phyloP scores from a whole-genome alignment of 1,140 invertebrate genomes.

The Sycobia sp. region DNA sequence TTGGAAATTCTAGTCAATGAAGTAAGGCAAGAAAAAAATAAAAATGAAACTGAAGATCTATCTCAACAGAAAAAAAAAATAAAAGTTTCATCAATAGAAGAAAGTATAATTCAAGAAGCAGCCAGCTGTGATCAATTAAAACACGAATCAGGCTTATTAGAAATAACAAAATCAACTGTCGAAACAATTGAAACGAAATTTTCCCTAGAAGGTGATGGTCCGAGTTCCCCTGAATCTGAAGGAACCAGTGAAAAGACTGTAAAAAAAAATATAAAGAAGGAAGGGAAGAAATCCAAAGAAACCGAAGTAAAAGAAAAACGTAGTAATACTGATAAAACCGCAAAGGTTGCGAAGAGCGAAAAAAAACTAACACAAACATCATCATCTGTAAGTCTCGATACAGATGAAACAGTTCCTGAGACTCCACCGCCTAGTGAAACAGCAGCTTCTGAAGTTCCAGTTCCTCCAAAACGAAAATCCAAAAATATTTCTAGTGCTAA shows the following conservation, averaged over 20 bases:
- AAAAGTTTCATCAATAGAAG: background rate
- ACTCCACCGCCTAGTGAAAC: conserved; percentile 46
- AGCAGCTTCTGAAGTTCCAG: conserved; percentile 50
- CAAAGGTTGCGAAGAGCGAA: conserved; percentile 43
- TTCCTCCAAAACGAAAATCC: conserved; percentile 58
- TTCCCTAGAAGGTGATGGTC: conserved; percentile 28
- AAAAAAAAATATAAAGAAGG: conserved; percentile 51
- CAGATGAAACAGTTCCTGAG: conserved; percentile 46
- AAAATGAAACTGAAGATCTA: conserved; percentile 15
- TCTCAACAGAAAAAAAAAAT: background rate
- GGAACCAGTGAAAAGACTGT: conserved; percentile 38
- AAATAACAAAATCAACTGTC: conserved; percentile 27
- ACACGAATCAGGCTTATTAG: conserved; percentile 4
- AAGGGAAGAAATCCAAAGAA: conserved; percentile 43
- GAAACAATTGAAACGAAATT: conserved; percentile 5
- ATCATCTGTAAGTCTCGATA: conserved; percentile 42
- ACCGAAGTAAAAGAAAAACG: conserved; percentile 21
- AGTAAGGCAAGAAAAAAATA: conserved; percentile 16
- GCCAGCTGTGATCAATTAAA: background rate
- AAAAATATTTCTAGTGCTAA: conserved; percentile 43
- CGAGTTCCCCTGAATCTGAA: conserved; percentile 35
- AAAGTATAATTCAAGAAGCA: background rate
- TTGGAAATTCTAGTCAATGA: conserved; percentile 22
- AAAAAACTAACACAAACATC: conserved; percentile 48
- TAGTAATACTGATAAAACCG: conserved; percentile 39